Evolutionary conservation across 2,888 invertebrate genomes (phyloP).

Genomic region (Sialis lutaria): DNA sequence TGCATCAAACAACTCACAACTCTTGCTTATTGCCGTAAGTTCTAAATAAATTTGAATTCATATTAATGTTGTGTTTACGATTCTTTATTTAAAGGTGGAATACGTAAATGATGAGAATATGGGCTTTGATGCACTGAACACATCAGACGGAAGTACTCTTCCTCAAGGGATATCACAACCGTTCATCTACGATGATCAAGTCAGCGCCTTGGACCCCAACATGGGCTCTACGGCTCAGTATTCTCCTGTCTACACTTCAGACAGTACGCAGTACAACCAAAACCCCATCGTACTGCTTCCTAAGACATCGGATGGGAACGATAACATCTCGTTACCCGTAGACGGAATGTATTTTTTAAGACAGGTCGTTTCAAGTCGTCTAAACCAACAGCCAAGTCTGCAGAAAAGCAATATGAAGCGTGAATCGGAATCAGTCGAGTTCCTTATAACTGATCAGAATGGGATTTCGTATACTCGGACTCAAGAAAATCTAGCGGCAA

Average conservation of each 20-base stretch:
- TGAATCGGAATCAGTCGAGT: conserved; percentile 16
- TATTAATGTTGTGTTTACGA: not conserved
- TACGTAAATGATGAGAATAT: conserved; percentile 21
- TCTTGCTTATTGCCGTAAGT: conserved; percentile 22
- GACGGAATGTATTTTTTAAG: conserved; percentile 12
- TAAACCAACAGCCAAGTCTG: conserved; percentile 1
- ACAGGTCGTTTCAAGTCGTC: conserved; percentile 16
- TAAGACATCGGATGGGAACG: not conserved
- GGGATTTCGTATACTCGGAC: conserved; percentile 10
- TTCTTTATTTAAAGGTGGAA: conserved; percentile 18
- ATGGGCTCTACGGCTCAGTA: conserved; percentile 41
- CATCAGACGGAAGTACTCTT: conserved; percentile 3
- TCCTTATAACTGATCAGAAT: conserved; percentile 24
- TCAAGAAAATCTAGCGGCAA: not conserved
- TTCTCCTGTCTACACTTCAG: conserved; percentile 32
- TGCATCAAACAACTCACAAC: conserved; percentile 16
- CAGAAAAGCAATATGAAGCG: not conserved
- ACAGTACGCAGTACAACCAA: conserved; percentile 13
- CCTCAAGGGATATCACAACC: not conserved
- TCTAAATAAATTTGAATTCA: not conserved
- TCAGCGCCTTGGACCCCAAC: conserved; percentile 27
- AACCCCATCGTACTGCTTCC: conserved; percentile 20
- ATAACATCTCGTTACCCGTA: conserved; percentile 1
- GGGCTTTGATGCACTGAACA: conserved; percentile 14
- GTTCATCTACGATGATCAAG: conserved; percentile 15